Percentiles rank a stretch among this genome's conserved stretches.
Conservation (phyloP, 1,140 invertebrate genomes). For the Aleiodes sp. region DNA sequence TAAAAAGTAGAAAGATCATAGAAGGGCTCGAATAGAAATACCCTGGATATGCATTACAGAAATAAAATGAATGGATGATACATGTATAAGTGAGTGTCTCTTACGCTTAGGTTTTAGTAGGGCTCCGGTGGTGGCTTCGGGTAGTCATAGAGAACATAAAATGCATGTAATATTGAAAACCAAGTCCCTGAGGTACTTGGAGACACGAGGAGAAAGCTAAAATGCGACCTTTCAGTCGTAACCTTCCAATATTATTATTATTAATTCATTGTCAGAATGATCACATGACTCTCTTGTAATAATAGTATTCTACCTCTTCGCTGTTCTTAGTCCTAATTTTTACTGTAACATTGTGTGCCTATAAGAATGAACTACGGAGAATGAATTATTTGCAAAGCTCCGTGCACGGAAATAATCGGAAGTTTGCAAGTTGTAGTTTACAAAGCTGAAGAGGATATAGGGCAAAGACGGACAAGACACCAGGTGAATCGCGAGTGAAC, state of each 20-base stretch:
- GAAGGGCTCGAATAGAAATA: not conserved
- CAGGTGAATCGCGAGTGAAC: not conserved
- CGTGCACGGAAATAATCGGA: not conserved
- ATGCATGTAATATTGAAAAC: conserved; percentile 33
- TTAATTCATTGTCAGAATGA: conserved; percentile 29
- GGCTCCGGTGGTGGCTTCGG: not conserved
- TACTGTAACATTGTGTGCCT: not conserved
- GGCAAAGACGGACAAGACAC: not conserved
- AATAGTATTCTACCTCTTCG: not conserved
- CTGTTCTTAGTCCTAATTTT: not conserved
- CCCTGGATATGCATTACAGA: not conserved
- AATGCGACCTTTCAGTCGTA: conserved; percentile 24
- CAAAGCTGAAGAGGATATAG: not conserved
- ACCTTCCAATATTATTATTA: conserved; percentile 37
- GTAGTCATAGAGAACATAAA: conserved; percentile 30
- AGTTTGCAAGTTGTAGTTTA: not conserved
- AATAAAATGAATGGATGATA: not conserved
- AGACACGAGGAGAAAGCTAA: not conserved
- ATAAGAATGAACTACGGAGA: not conserved
- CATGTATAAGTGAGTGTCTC: conserved; percentile 7
- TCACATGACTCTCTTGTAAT: not conserved
- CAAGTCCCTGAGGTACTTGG: conserved; percentile 13
- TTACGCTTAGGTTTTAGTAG: not conserved
- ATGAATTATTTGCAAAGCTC: not conserved
- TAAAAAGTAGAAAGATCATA: not conserved